phyloP scores from a whole-genome alignment of 2,113 vertebrate genomes.

The Sorex araneus region DNA sequence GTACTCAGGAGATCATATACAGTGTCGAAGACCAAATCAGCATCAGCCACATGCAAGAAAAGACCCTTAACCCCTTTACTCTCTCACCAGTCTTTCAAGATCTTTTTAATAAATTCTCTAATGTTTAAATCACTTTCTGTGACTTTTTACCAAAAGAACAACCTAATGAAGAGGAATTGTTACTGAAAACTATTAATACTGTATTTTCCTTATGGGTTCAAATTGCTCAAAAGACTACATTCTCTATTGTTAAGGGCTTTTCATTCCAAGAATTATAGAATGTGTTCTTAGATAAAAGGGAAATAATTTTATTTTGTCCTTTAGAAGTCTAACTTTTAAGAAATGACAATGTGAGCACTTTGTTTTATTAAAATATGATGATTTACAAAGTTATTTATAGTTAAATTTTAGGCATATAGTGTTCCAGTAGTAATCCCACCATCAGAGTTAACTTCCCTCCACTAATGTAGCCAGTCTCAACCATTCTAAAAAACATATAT shows the following conservation, averaged over 20 bases:
- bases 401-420: no score
- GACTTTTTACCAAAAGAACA: slow-evolving; percentile 33
- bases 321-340: slow-evolving; percentile 53
- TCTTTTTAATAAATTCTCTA: not conserved
- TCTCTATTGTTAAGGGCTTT: not conserved
- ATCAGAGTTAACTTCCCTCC: no score
- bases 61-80: no score
- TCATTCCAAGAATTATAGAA: not conserved
- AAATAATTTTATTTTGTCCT: slow-evolving; percentile 9
- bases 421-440: no score
- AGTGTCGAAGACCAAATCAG: no score
- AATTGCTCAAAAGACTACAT: not conserved
- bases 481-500: slow-evolving; percentile 3
- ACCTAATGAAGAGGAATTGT: not conserved
- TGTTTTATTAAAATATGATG: not conserved
- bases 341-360: not conserved
- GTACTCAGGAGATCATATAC: no score
- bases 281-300: not conserved
- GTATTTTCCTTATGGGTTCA: slow-evolving; percentile 4
- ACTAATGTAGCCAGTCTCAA: not conserved
- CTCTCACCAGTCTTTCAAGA: no score
- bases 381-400: no score
- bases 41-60: no score
- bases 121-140: slow-evolving; percentile 8
- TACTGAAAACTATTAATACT: not conserved